Evolutionary conservation across 1,140 invertebrate genomes (phyloP).

Genomic region (Ephestia elutella): DNA sequence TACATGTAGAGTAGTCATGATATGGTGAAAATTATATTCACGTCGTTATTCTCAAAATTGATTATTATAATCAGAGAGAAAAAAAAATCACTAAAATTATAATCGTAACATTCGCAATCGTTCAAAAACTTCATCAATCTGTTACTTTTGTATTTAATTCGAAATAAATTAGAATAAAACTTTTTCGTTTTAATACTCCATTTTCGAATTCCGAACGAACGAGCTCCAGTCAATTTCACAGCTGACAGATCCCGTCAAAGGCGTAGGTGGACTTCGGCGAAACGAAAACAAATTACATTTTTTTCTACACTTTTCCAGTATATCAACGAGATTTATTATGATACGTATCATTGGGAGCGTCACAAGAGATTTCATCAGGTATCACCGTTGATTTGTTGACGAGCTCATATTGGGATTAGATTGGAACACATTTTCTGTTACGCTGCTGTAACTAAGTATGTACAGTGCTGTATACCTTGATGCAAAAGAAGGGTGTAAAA

Average conservation of each 20-base stretch:
- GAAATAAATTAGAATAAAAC: background rate
- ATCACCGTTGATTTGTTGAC: background rate
- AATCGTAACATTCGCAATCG: too few relatives aligned
- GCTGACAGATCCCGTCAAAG: constrained; percentile 11
- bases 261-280: background rate
- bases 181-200: background rate
- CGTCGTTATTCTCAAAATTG: too few relatives aligned
- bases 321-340: constrained; percentile 9
- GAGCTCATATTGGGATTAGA: too few relatives aligned
- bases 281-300: background rate
- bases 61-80: too few relatives aligned
- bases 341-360: constrained; percentile 10
- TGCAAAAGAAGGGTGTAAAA: too few relatives aligned
- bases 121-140: background rate
- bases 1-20: too few relatives aligned
- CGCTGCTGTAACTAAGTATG: too few relatives aligned
- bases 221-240: constrained; percentile 3
- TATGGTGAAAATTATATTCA: too few relatives aligned
- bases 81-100: too few relatives aligned
- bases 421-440: too few relatives aligned
- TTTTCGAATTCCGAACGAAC: constrained; percentile 11
- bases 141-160: background rate
- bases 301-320: background rate
- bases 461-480: too few relatives aligned
- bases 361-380: background rate